Base-by-base conservation (phyloP, 2,113 vertebrate genomes). In the Cinclus cinclus region DNA sequence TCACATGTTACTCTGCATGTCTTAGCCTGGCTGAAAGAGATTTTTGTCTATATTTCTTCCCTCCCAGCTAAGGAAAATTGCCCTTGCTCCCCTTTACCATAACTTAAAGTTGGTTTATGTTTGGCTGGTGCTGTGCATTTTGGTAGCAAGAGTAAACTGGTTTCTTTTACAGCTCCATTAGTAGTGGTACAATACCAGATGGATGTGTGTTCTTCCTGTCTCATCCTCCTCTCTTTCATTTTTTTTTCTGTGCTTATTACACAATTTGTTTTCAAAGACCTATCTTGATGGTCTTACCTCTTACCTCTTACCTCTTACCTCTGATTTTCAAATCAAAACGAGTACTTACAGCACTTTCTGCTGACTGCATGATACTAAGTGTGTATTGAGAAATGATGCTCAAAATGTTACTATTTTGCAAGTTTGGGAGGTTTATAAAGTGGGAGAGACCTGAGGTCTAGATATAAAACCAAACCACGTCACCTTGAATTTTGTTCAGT, bases 1-100 rank as follows among this genome's bases (percentile, higher is more conserved):
- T 94, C 94, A 93, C 89, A 93, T 93, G 92, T 70, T 90, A 13
- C 47, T 83, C 73, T 96, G 76, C 90, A 80, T 94, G 92, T 92
- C 68, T 80, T 86, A 89, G 64, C 86, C 47, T 94, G 90, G 64
- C 24, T 89, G 79, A 96, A 96, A 86, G 86, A 92, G 56, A 23
- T 89, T 94, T 92, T 87, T 94, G 80, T 94, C 89, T 67, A 39
- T 11, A 27, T 35, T 70, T 90, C 67, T 63, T 24, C 11, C 33
- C 25, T 94, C 33, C 15, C 25, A 49, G 14, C 35, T 33, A 53
- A 53, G 33, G 15, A 47, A 87, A 87, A 69, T 87, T 69, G 73
- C 84, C 55, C 30, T 28, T 44, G 46, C 17, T 86, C 10, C 35
- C 89, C 44, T 35, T 84, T 94, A 77, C 44, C 20, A 3, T 91